A percentile compares a stretch with the other conserved stretches of the same genome.
Conservation (phyloP, 2,888 invertebrate genomes). For the Drosophila incognita region DNA sequence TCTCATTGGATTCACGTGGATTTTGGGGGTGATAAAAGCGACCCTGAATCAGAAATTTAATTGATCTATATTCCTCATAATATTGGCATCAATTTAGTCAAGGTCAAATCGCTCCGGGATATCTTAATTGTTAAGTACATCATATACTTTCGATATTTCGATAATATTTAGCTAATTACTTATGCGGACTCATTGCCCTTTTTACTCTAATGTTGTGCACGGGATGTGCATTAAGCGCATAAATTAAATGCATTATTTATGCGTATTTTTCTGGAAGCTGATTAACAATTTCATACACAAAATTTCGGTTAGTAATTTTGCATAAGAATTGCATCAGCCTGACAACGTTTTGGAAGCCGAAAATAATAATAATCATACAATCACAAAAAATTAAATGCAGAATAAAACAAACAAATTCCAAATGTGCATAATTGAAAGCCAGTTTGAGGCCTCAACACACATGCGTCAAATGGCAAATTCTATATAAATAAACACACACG, state of each 20-base stretch:
- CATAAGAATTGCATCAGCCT: conserved; percentile 77
- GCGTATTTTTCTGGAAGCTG: conserved; percentile 39
- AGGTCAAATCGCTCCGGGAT: conserved; percentile 1
- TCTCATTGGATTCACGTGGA: conserved; percentile 34
- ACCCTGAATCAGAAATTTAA: conserved; percentile 24
- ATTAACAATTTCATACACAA: conserved; percentile 51
- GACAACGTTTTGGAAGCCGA: conserved; percentile 30
- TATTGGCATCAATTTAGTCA: conserved; percentile 1
- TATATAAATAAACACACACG: conserved; percentile 32
- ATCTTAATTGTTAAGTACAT: background rate
- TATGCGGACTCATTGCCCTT: conserved; percentile 64
- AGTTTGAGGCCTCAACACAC: conserved; percentile 48
- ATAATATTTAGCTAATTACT: conserved; percentile 30
- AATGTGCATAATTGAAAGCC: conserved; percentile 73
- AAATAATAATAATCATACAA: conserved; percentile 32
- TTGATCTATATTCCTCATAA: background rate
- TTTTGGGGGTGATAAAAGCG: conserved; percentile 26
- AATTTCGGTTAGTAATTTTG: conserved; percentile 70
- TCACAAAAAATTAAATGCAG: conserved; percentile 38
- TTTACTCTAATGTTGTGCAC: conserved; percentile 58
- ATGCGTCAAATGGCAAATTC: conserved; percentile 8
- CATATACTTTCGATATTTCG: conserved; percentile 4
- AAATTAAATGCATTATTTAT: conserved; percentile 63
- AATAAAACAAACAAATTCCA: conserved; percentile 61
- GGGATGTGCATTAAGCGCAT: conserved; percentile 67